phyloP scores from a whole-genome alignment of 2,888 invertebrate species.

The Agrenia bidenticulata region DNA sequence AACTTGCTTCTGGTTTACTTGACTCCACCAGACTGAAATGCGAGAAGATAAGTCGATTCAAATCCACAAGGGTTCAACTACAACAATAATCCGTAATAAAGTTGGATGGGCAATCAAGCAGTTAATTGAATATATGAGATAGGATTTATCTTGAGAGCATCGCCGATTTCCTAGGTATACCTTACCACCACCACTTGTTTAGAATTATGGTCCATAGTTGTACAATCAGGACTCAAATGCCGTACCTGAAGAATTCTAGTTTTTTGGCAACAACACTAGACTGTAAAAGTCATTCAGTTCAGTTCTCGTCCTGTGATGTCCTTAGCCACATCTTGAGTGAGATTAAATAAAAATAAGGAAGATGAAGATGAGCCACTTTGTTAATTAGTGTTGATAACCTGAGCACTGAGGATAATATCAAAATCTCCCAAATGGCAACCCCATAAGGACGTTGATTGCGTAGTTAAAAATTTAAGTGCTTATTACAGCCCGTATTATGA shows the following conservation, averaged over 20 bases:
- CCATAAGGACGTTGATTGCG: conserved; percentile 9
- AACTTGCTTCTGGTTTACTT: conserved; percentile 20
- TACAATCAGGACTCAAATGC: neutral
- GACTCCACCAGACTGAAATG: neutral
- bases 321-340: too few species aligned
- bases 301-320: too few species aligned
- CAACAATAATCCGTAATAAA: conserved; percentile 13
- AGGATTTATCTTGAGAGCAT: conserved; percentile 1
- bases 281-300: too few species aligned
- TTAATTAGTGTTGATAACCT: conserved; percentile 26
- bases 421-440: neutral
- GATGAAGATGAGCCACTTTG: conserved; percentile 19
- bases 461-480: conserved; percentile 20
- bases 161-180: too few species aligned
- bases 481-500: conserved; percentile 12
- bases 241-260: too few species aligned
- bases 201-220: neutral
- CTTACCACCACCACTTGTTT: too few species aligned
- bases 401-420: neutral
- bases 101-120: conserved; percentile 23
- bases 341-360: conserved; percentile 7
- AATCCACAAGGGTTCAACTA: conserved; percentile 1
- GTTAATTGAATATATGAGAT: conserved; percentile 17
- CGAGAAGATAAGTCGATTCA: neutral
- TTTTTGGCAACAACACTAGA: too few species aligned